Percentiles rank a stretch among this genome's conserved stretches.
Conservation (phyloP, 23 tunicate species). For the Trididemnum miniatum region DNA sequence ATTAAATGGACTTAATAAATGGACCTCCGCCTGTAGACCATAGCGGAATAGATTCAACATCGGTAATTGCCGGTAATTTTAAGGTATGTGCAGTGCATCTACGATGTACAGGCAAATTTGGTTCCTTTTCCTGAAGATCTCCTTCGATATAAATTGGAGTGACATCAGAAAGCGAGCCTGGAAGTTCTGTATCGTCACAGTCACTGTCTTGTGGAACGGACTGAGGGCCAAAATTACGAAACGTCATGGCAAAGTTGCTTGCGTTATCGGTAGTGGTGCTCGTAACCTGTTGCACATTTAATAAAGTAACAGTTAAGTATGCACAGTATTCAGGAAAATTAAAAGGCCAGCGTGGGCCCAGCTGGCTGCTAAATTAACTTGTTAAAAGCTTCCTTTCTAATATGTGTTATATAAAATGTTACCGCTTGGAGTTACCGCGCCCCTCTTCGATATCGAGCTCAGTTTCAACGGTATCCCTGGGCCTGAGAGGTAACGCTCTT, state of each 20-base stretch:
- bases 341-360: too few species aligned
- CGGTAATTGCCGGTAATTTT: background rate
- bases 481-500: too few species aligned
- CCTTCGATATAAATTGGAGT: background rate
- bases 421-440: too few species aligned
- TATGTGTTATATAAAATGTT: too few species aligned
- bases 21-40: background rate
- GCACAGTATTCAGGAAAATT: too few species aligned
- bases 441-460: too few species aligned
- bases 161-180: background rate
- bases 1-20: too few species aligned
- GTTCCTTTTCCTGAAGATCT: background rate
- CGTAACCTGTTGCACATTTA: background rate
- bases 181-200: background rate
- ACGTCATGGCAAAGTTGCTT: slow-evolving; percentile 13
- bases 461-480: too few species aligned
- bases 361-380: too few species aligned
- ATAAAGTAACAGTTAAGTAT: slow-evolving; percentile 69
- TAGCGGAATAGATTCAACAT: background rate
- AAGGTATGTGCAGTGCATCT: background rate
- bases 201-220: background rate
- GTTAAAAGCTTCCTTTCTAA: too few species aligned
- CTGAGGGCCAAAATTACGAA: background rate
- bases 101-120: background rate
- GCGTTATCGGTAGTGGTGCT: slow-evolving; percentile 20